phyloP scores from a whole-genome alignment of 2,113 vertebrate genomes.

The Echinops telfairi region DNA sequence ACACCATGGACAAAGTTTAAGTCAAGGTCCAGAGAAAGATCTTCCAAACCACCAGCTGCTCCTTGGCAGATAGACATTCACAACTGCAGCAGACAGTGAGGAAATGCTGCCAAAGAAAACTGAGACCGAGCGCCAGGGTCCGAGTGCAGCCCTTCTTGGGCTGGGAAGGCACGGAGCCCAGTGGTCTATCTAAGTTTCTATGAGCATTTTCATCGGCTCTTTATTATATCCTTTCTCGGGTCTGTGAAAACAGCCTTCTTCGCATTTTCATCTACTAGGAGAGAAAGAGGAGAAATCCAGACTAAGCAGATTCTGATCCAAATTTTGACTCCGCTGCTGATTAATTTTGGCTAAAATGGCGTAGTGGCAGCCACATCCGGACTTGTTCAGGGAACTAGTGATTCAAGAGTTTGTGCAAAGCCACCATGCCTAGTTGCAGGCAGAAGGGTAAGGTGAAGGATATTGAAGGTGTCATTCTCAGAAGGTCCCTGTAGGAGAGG shows the following conservation, averaged over 20 bases:
- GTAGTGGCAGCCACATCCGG: background rate
- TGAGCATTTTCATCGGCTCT: constrained; percentile 21
- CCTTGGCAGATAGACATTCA: background rate
- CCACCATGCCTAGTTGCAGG: background rate
- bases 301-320: constrained; percentile 12
- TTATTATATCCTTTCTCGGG: background rate
- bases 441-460: rapidly evolving
- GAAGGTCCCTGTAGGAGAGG: background rate
- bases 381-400: background rate
- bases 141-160: background rate
- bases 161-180: constrained; percentile 44
- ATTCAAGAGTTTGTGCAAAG: background rate
- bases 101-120: background rate
- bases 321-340: background rate
- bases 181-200: constrained; percentile 52
- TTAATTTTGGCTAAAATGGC: background rate
- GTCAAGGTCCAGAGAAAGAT: background rate
- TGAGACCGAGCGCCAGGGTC: background rate
- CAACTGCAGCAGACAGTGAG: constrained; percentile 2
- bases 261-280: constrained; percentile 56
- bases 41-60: too few relatives aligned
- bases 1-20: background rate
- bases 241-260: constrained; percentile 40
- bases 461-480: background rate
- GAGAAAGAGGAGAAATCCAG: background rate